A percentile compares a stretch with the other conserved stretches of the same genome.
phyloP scores from a whole-genome alignment of 2,113 vertebrate species.

The Lampris incognitus region DNA sequence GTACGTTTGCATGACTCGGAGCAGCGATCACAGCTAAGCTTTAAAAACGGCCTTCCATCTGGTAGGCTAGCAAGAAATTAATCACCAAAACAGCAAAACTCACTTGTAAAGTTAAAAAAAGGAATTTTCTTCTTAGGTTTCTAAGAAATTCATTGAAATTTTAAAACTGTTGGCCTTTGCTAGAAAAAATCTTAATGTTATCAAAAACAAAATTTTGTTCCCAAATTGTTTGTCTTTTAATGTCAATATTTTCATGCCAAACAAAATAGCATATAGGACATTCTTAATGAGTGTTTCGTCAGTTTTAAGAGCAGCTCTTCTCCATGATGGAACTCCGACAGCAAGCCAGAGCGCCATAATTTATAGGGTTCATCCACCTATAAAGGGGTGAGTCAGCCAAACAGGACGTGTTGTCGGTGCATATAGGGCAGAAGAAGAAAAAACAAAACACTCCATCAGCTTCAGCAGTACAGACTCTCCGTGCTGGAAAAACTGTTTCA shows the following conservation, averaged over 20 bases:
- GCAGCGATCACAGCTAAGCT: neutral
- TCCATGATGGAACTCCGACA: slow-evolving; percentile 14
- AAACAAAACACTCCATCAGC: slow-evolving; percentile 10
- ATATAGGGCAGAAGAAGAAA: slow-evolving; percentile 8
- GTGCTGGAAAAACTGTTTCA: neutral
- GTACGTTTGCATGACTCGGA: too few relatives aligned
- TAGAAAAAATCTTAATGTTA: too few relatives aligned
- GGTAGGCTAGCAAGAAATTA: neutral
- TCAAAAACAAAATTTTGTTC: neutral
- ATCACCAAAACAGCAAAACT: neutral
- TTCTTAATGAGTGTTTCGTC: neutral
- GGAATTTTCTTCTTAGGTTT: neutral
- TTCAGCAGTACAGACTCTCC: neutral
- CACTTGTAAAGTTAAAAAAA: neutral
- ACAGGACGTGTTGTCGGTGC: neutral
- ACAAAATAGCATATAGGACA: neutral
- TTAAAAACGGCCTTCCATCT: neutral
- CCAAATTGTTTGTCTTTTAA: neutral
- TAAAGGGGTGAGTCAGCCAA: slow-evolving; percentile 29
- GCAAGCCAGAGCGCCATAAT: slow-evolving; percentile 23
- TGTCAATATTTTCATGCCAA: neutral
- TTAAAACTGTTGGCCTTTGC: too few relatives aligned
- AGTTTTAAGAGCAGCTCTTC: neutral
- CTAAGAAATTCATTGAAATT: too few relatives aligned
- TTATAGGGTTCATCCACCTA: slow-evolving; percentile 30